Evolutionary conservation across 2,797 vertebrate species (phyloP), one percentile per base, ranked within the genome.

Genomic region (Anabas testudineus): DNA sequence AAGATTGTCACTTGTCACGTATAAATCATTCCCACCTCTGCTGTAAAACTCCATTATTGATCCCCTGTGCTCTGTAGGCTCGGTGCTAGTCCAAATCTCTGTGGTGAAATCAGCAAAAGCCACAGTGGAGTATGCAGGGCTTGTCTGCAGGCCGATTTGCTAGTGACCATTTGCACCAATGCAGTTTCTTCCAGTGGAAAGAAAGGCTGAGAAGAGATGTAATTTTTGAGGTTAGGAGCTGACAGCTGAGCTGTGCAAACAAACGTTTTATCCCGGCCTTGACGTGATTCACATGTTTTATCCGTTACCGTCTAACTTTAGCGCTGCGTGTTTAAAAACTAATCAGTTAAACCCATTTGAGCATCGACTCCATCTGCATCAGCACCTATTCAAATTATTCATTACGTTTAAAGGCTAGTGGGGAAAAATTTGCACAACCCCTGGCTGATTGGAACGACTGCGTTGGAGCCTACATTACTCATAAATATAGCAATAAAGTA

Each of bases 401-500:
- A 86, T 89, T 85, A 80, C 16, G 76, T 87, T 83, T 88, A 87
- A 85, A 60, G 66, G 75, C 82, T 53, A 7, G 66, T 53, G 66
- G 60, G 52, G 71, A 64, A 66, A 69, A 78, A 58, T 55, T 55
- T 76, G 69, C 78, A 69, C 74, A 80, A 42, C 48, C 72, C 77
- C 73, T 19, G 43, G 85, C 78, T 88, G 85, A 87, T 83, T 88
- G 82, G 69, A 86, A 85, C 5, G 67, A 84, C 79, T 82, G 78
- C 57, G 59, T 65, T 77, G 80, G 68, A 76, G 82, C 69, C 68
- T 67, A 77, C 84, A 82, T 88, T 86, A 83, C 76, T 87, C 85
- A 87, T 87, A 89, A 91, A 88, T 86, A 87, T 86, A 84, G 86
- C 84, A 85, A 90, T 87, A 85, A 89, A 83, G 82, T 83, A 82